Evolutionary conservation across 1,140 invertebrate genomes (phyloP).

Genomic region (Drosophila ohnishii): DNA sequence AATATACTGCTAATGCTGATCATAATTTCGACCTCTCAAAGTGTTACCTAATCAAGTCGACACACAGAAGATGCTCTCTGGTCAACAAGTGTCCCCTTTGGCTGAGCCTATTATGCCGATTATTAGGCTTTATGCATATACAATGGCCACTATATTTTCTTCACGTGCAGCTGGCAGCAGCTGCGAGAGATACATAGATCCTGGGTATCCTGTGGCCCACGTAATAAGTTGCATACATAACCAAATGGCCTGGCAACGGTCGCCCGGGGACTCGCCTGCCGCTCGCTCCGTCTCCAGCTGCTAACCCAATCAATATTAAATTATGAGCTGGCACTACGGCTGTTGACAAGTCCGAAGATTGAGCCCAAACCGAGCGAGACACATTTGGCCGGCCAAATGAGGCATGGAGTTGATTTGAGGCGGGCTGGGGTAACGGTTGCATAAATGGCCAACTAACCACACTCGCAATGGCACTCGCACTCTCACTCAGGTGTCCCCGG

Average conservation of each 20-base stretch:
- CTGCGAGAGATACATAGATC: constrained; percentile 18
- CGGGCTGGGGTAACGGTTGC: constrained; percentile 3
- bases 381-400: constrained; percentile 46
- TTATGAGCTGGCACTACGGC: constrained; percentile 44
- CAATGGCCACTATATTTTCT: constrained; percentile 15
- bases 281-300: constrained; percentile 12
- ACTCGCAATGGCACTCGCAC: constrained; percentile 5
- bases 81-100: constrained; percentile 37
- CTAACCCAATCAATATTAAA: constrained; percentile 64
- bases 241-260: constrained; percentile 33
- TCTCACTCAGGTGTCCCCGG: constrained; percentile 27
- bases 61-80: not conserved
- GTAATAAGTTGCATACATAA: constrained; percentile 49
- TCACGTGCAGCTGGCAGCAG: constrained; percentile 29
- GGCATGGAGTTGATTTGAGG: constrained; percentile 33
- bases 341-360: constrained; percentile 29
- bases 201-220: constrained; percentile 15
- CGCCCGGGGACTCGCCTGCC: not conserved
- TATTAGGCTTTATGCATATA: constrained; percentile 2
- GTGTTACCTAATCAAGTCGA: constrained; percentile 4
- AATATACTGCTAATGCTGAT: not conserved
- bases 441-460: constrained; percentile 38
- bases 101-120: constrained; percentile 10
- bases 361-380: constrained; percentile 42
- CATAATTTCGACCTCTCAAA: constrained; percentile 4